phyloP scores from a whole-genome alignment of 2,888 invertebrate genomes.

The Watsonalla cultraria region DNA sequence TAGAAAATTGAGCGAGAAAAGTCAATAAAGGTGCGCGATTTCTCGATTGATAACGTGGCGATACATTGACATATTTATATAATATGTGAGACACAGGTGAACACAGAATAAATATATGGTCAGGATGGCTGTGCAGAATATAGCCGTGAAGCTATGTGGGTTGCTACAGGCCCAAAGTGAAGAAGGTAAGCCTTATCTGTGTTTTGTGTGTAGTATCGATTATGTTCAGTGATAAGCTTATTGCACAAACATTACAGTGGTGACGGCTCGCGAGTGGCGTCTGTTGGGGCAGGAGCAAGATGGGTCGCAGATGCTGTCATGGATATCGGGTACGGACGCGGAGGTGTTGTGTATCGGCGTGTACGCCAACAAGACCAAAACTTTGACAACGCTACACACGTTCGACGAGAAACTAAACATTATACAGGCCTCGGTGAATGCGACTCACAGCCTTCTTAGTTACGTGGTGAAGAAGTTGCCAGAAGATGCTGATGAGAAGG shows the following conservation, averaged over 20 bases:
- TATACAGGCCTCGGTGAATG: conserved; percentile 89
- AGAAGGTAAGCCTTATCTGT: conserved; percentile 53
- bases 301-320: conserved; percentile 84
- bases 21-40: conserved; percentile 55
- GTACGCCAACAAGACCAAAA: conserved; percentile 80
- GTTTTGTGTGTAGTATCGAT: conserved; percentile 7
- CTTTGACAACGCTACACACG: conserved; percentile 78
- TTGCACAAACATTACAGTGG: conserved; percentile 54
- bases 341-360: conserved; percentile 76
- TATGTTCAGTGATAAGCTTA: background rate
- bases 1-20: conserved; percentile 67
- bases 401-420: conserved; percentile 82
- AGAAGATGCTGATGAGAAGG: conserved; percentile 41
- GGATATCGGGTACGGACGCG: conserved; percentile 66
- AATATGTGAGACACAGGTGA: conserved; percentile 35
- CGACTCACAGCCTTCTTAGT: conserved; percentile 81
- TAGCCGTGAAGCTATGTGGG: conserved; percentile 79
- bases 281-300: conserved; percentile 89
- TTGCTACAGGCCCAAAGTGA: conserved; percentile 69
- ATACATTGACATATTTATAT: conserved; percentile 23
- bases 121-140: conserved; percentile 69
- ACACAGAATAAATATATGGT: conserved; percentile 20
- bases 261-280: conserved; percentile 86
- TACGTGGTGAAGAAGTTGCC: conserved; percentile 81
- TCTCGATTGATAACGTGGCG: conserved; percentile 43